Percentiles rank a stretch among this genome's conserved stretches.
Evolutionary conservation across 2,888 invertebrate genomes (phyloP).

Genomic region (Campopleginae sp.): DNA sequence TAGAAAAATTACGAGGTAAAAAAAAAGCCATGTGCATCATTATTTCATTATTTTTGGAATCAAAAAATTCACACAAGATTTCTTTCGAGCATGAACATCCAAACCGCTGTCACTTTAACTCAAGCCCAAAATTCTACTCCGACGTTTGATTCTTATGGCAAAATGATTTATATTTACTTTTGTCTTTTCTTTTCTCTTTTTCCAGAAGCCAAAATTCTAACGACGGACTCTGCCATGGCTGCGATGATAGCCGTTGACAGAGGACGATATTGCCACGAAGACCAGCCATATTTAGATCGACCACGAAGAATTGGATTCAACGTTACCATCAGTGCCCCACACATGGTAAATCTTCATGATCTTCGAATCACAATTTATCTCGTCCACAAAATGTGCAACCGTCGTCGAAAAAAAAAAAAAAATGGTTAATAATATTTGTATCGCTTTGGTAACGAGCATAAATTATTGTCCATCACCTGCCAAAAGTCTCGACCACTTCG

Average conservation of each 20-base stretch:
- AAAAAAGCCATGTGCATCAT: constrained; percentile 21
- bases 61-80: neutral
- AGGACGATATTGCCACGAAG: constrained; percentile 90
- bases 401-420: neutral
- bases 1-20: constrained; percentile 92
- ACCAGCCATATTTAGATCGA: constrained; percentile 94
- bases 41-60: neutral
- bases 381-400: neutral
- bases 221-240: constrained; percentile 89
- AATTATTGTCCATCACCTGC: neutral
- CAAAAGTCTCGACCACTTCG: neutral
- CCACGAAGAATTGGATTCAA: constrained; percentile 97
- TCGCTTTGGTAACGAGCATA: neutral
- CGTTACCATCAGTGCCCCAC: constrained; percentile 98
- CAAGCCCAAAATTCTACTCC: neutral
- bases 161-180: neutral
- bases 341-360: constrained; percentile 89
- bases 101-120: neutral
- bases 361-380: neutral
- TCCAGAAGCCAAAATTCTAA: constrained; percentile 93
- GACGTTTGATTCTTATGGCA: neutral
- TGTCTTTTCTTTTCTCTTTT: constrained; percentile 21
- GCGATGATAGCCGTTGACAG: constrained; percentile 95
- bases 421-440: neutral
- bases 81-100: neutral